Conservation (phyloP, 35 echinoderm and acorn worm species). For the Diadema setosum region DNA sequence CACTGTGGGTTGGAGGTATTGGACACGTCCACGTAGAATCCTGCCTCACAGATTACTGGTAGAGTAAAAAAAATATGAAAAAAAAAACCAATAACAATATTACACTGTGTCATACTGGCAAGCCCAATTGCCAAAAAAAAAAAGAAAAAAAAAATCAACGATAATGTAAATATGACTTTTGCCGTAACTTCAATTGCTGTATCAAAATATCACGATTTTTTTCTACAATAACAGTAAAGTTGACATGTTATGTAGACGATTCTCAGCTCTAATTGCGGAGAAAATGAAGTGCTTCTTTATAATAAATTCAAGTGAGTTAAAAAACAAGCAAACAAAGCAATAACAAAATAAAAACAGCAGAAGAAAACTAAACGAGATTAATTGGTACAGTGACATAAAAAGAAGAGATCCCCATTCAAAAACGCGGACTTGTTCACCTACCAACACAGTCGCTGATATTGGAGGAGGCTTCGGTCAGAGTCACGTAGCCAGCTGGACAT, state of each 20-base stretch:
- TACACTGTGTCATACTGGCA: too few relatives aligned
- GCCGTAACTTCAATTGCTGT: neutral
- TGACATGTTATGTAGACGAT: neutral
- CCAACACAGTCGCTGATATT: neutral
- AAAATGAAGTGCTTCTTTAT: neutral
- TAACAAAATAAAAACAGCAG: too few relatives aligned
- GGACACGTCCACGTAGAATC: neutral
- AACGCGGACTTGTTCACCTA: neutral
- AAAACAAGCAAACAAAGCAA: too few relatives aligned
- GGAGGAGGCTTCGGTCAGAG: neutral
- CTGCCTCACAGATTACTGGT: neutral
- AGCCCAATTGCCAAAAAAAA: too few relatives aligned
- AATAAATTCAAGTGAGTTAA: neutral
- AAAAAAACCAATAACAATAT: neutral
- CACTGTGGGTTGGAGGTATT: neutral
- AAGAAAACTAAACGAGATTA: too few relatives aligned
- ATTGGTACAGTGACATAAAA: neutral
- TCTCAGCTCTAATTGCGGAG: neutral
- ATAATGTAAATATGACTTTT: neutral
- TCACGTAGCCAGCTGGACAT: neutral
- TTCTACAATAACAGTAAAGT: too few relatives aligned
- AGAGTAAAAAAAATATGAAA: neutral
- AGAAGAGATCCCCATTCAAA: neutral
- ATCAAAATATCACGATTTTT: too few relatives aligned
- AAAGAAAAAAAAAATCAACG: neutral